Evolutionary conservation across 2,113 vertebrate genomes (phyloP).

Genomic region (Meleagris gallopavo): DNA sequence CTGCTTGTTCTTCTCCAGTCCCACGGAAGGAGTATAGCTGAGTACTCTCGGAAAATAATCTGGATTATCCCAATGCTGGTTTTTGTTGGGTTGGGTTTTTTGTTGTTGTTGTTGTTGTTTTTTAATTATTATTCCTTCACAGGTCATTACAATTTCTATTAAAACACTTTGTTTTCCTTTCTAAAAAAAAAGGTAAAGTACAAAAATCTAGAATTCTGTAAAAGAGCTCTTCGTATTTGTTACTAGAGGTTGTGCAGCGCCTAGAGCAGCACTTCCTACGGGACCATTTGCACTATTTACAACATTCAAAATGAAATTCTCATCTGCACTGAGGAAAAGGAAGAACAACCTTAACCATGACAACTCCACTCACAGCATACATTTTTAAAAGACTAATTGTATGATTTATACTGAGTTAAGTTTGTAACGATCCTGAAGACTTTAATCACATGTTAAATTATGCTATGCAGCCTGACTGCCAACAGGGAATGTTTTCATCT

Average conservation of each 20-base stretch:
- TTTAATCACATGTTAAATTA: slow-evolving; percentile 56
- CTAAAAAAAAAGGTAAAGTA: not conserved
- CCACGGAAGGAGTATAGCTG: not conserved
- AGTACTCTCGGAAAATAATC: not conserved
- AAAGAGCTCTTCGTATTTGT: not conserved
- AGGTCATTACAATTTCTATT: not conserved
- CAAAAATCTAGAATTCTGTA: not conserved
- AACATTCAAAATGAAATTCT: not conserved
- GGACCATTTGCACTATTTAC: not conserved
- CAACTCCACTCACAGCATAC: not conserved
- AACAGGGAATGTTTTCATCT: slow-evolving; percentile 43
- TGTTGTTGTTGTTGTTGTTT: too few relatives aligned
- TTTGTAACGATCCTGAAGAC: slow-evolving; percentile 3
- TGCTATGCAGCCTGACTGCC: slow-evolving; percentile 34
- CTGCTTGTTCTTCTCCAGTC: not conserved
- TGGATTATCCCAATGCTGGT: not conserved
- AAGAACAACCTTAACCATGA: not conserved
- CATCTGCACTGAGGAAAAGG: not conserved
- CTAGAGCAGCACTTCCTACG: not conserved
- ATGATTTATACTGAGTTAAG: not conserved
- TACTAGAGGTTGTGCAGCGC: not conserved
- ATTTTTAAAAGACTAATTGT: not conserved
- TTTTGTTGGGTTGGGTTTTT: too few relatives aligned
- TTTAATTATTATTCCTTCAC: not conserved
- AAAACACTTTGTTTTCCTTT: not conserved